Evolutionary conservation across 2,797 vertebrate genomes (phyloP), one percentile per base, ranked within the genome.

Genomic region (Microcaecilia unicolor): DNA sequence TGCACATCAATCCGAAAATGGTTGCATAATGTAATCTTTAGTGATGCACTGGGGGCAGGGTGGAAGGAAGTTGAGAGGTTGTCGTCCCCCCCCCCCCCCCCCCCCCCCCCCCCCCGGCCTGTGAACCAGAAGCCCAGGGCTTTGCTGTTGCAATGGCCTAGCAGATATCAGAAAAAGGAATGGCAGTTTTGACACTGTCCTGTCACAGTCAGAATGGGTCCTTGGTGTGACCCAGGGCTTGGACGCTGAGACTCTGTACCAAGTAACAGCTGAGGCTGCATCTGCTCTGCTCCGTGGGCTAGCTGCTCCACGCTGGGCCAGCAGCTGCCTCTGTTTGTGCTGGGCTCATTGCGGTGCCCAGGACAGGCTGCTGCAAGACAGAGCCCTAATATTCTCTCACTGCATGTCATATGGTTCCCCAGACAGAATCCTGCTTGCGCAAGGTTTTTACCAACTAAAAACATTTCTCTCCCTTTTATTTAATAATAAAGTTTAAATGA

Each of bases 271-370:
- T 82, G 81, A 84, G 72, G 52, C 59, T 44, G 76, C 83, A 85
- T 76, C 83, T 85, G 83, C 72, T 53, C 55, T 4, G 18, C 61
- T 73, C 58, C 69, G 41, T 42, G 34, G 63, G 42, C 63, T 69
- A 55, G 45, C 65, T 29, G 63, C 75, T 66, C 58, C 83, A 76
- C 72, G 81, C 83, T 85, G 83, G 56, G 82, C 64, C 43, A 57
- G 75, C 83, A 85, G 76, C 74, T 84, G 83, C 78, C 74, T 71
- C 80, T 77, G 82, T 74, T 83, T 76, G 70, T 39, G 38, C 45
- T 28, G 36, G 41, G 51, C 58, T 46, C 68, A 67, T 67, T 44
- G 41, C 34, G 10, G 64, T 76, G 77, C 74, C 72, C 75, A 60
- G 74, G 55, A 46, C 55, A 26, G 61, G 35, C 42, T 43, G 53